Conservation (phyloP, 1,140 invertebrate species). For the Leptinotarsa defecta region DNA sequence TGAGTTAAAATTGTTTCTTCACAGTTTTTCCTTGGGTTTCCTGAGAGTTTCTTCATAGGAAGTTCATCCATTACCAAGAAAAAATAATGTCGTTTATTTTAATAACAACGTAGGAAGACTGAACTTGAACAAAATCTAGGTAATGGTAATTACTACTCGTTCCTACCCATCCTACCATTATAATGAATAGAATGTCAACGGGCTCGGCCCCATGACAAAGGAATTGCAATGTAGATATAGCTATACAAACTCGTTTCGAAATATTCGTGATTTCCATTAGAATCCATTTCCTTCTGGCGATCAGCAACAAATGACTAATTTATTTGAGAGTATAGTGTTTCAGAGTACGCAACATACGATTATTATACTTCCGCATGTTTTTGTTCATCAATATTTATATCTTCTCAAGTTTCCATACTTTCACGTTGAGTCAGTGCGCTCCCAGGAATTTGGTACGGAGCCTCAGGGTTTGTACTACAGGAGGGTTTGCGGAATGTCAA, state of each 20-base stretch:
- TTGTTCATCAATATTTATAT: background rate
- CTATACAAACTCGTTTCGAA: slow-evolving; percentile 3
- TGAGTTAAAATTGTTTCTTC: too few species aligned
- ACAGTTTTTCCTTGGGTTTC: too few species aligned
- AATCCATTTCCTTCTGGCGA: background rate
- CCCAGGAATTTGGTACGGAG: too few species aligned
- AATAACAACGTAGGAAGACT: background rate
- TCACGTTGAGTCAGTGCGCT: background rate
- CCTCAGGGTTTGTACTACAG: too few species aligned
- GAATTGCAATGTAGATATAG: background rate
- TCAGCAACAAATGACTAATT: slow-evolving; percentile 3
- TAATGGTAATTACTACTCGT: background rate
- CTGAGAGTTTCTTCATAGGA: too few species aligned
- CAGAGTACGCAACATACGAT: background rate
- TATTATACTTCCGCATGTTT: background rate
- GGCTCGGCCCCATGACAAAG: background rate
- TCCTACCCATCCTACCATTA: slow-evolving; percentile 5
- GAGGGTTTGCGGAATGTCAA: too few species aligned
- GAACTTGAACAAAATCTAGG: background rate
- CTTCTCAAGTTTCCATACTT: background rate
- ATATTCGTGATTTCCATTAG: slow-evolving; percentile 6
- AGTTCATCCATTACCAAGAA: too few species aligned
- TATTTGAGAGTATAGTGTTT: background rate
- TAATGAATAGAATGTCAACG: slow-evolving; percentile 3
- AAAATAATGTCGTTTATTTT: too few species aligned